Percentiles rank a stretch among this genome's conserved stretches.
Evolutionary conservation across 2,888 invertebrate species (phyloP).

Genomic region (Physocephala rufipes): DNA sequence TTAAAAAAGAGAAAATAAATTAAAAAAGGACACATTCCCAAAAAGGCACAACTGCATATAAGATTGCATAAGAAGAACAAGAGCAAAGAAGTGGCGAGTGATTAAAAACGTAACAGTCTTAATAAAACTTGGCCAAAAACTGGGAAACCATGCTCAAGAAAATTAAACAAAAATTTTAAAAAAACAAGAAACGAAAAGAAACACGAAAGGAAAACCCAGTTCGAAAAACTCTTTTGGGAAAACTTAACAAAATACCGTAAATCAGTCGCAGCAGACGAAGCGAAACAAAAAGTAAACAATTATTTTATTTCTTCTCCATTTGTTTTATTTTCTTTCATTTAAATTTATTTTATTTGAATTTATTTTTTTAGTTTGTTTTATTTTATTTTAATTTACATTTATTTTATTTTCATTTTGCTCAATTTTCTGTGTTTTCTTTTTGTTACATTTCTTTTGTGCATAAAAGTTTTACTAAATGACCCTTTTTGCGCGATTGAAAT

Average conservation of each 20-base stretch:
- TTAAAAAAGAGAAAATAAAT: neutral
- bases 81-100: neutral
- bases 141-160: neutral
- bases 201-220: neutral
- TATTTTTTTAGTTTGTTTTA: too few relatives aligned
- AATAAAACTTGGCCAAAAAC: conserved; percentile 5
- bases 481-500: neutral
- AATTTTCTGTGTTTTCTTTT: conserved; percentile 17
- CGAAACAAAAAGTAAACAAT: conserved; percentile 19
- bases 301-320: conserved; percentile 15
- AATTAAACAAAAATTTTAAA: neutral
- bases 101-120: neutral
- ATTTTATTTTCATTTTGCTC: conserved; percentile 10
- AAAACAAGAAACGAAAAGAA: neutral
- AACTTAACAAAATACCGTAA: conserved; percentile 3
- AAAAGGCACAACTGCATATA: too few relatives aligned
- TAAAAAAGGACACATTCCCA: neutral
- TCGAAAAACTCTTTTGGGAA: neutral
- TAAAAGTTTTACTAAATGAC: neutral
- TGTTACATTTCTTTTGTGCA: neutral
- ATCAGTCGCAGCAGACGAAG: neutral
- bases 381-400: too few relatives aligned
- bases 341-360: conserved; percentile 18
- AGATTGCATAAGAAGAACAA: too few relatives aligned
- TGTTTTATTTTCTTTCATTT: conserved; percentile 34